A percentile compares a stretch with the other conserved stretches of the same genome.
Evolutionary conservation across 2,888 invertebrate genomes (phyloP).

Genomic region (Tinea trinotella): DNA sequence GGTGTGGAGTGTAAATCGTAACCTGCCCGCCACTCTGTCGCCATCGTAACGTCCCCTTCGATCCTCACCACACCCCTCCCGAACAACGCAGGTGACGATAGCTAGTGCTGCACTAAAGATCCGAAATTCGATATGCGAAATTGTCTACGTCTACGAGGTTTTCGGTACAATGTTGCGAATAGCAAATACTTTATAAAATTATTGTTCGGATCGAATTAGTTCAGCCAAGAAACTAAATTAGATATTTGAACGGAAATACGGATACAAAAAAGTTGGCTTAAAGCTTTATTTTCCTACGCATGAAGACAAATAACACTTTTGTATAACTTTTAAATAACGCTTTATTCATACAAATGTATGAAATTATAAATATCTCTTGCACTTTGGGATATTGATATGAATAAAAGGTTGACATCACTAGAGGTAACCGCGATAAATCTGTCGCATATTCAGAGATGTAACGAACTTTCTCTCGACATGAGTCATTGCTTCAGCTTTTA

Average conservation of each 20-base stretch:
- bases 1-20: conserved; percentile 71
- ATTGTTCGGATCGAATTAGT: too few species aligned
- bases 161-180: too few species aligned
- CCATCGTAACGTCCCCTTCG: conserved; percentile 41
- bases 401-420: conserved; percentile 8
- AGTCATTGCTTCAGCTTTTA: conserved; percentile 60
- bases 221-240: too few species aligned
- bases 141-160: too few species aligned
- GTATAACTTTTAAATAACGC: too few species aligned
- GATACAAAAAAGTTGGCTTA: too few species aligned
- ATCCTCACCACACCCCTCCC: conserved; percentile 31
- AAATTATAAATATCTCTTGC: too few species aligned
- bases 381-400: not conserved
- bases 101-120: conserved; percentile 23
- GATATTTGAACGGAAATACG: too few species aligned
- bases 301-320: too few species aligned
- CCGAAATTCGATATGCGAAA: not conserved
- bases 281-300: too few species aligned
- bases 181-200: too few species aligned
- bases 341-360: too few species aligned
- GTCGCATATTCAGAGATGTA: conserved; percentile 71
- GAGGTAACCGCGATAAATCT: conserved; percentile 60
- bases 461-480: conserved; percentile 63
- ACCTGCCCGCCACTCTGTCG: conserved; percentile 69
- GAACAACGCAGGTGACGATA: conserved; percentile 59